These are phyloP conservation scores for Schizothorax lantsangensis DNA, from an alignment of 2,797 vertebrate species.

Conservation along the genomic window DNA sequence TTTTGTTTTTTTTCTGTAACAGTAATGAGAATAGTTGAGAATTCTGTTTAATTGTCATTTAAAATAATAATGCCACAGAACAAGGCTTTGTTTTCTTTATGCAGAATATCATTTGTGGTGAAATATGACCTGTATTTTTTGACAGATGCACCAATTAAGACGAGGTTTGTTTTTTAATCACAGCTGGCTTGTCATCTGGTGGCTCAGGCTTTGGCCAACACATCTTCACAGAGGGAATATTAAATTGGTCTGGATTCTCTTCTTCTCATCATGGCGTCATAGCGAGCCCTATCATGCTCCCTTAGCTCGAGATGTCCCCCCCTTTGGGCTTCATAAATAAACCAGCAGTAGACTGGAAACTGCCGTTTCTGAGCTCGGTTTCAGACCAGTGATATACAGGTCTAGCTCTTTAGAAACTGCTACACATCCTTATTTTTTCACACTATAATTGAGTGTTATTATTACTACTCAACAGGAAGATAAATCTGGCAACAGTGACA, in stretches of 20 bases:
- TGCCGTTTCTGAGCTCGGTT: background rate
- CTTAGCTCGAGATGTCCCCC: background rate
- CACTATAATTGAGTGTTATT: slow-evolving; percentile 18
- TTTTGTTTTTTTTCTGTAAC: background rate
- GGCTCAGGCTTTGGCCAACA: slow-evolving; percentile 9
- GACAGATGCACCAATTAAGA: slow-evolving; percentile 8
- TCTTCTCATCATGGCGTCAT: background rate
- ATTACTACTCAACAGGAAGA: background rate
- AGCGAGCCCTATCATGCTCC: background rate
- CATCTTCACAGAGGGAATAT: slow-evolving; percentile 12
- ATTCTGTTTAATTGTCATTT: background rate
- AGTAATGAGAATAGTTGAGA: background rate
- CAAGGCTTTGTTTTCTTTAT: background rate
- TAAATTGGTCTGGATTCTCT: slow-evolving; percentile 9
- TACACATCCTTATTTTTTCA: slow-evolving; percentile 2
- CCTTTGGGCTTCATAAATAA: slow-evolving; percentile 35
- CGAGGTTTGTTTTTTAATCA: background rate
- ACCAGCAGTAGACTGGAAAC: background rate
- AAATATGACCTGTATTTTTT: background rate
- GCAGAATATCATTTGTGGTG: background rate
- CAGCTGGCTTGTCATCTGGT: background rate
- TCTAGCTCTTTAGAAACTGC: slow-evolving; percentile 13
- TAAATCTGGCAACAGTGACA: background rate
- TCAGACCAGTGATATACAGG: slow-evolving; percentile 9
- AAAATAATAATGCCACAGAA: background rate